A percentile compares a stretch with the other conserved stretches of the same genome.
Evolutionary conservation across 2,797 vertebrate species (phyloP).

Genomic region (Hoplostethus atlanticus): DNA sequence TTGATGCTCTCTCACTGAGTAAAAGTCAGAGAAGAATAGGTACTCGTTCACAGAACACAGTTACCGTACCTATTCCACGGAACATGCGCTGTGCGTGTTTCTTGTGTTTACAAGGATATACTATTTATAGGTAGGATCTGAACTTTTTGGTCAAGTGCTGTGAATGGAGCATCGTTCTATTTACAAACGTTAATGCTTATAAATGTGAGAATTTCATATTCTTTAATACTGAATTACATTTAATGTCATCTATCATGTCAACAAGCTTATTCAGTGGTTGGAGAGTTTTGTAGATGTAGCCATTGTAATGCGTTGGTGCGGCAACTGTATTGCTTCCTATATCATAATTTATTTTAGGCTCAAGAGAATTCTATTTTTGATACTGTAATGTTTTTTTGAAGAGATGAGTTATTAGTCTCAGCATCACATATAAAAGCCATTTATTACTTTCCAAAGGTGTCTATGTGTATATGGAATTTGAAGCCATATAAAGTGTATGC

Average conservation of each 20-base stretch:
- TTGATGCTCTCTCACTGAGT: not conserved
- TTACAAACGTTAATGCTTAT: constrained; percentile 9
- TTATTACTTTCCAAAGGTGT: constrained; percentile 40
- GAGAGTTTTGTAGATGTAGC: constrained; percentile 19
- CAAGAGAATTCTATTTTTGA: constrained; percentile 73
- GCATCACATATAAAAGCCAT: constrained; percentile 46
- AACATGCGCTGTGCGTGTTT: constrained; percentile 29
- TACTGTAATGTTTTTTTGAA: constrained; percentile 64
- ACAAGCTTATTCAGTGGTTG: not conserved
- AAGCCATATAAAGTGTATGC: constrained; percentile 37
- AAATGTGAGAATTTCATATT: constrained; percentile 41
- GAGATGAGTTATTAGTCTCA: constrained; percentile 1
- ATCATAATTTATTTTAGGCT: constrained; percentile 69
- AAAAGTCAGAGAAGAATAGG: constrained; percentile 18
- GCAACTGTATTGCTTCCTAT: constrained; percentile 41
- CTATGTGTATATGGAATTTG: constrained; percentile 12
- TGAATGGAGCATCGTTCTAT: constrained; percentile 19
- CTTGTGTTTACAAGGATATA: constrained; percentile 52
- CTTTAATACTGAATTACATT: constrained; percentile 14
- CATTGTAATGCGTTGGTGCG: constrained; percentile 27
- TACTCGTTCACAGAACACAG: constrained; percentile 21
- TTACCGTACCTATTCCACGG: not conserved
- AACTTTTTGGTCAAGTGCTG: constrained; percentile 32
- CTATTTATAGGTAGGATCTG: constrained; percentile 47
- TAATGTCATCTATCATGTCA: not conserved